These are phyloP conservation scores for Orussus abietinus DNA, from an alignment of 1,140 invertebrate genomes.

Conservation along the genomic window DNA sequence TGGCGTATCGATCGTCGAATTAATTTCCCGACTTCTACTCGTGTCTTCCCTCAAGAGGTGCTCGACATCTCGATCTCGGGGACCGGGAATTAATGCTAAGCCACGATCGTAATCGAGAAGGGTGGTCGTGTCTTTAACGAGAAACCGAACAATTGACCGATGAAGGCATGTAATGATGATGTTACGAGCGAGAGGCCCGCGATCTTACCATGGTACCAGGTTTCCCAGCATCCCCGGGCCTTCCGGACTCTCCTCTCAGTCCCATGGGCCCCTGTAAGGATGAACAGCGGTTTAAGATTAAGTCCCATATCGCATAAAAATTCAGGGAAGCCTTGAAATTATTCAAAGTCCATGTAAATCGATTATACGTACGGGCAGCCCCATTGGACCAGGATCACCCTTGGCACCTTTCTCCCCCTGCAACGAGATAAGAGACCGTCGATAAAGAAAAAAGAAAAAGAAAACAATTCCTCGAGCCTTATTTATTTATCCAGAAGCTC, in stretches of 20 bases:
- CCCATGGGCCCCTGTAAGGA: constrained; percentile 85
- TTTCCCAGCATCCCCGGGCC: constrained; percentile 71
- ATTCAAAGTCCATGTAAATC: constrained; percentile 7
- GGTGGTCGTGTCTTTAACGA: constrained; percentile 19
- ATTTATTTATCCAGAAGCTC: no score
- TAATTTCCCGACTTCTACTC: no score
- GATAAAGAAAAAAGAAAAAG: constrained; percentile 5
- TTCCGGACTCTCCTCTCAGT: constrained; percentile 75
- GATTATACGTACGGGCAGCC: constrained; percentile 80
- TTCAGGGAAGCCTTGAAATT: no score
- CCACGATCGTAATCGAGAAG: background rate
- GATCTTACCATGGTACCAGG: constrained; percentile 73
- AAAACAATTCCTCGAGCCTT: no score
- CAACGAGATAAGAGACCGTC: constrained; percentile 33
- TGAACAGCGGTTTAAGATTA: no score
- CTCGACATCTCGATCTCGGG: no score
- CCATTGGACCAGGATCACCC: constrained; percentile 91
- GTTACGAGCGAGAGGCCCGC: constrained; percentile 49
- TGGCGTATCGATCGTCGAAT: no score
- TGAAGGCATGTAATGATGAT: constrained; percentile 44
- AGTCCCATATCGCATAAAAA: no score
- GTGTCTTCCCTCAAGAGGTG: no score
- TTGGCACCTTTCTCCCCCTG: constrained; percentile 87
- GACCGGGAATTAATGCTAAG: no score
- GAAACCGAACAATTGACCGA: constrained; percentile 39